Evolutionary conservation across 2,888 invertebrate genomes (phyloP), one percentile per base, ranked within the genome.

Genomic region (Euzetes globulus): DNA sequence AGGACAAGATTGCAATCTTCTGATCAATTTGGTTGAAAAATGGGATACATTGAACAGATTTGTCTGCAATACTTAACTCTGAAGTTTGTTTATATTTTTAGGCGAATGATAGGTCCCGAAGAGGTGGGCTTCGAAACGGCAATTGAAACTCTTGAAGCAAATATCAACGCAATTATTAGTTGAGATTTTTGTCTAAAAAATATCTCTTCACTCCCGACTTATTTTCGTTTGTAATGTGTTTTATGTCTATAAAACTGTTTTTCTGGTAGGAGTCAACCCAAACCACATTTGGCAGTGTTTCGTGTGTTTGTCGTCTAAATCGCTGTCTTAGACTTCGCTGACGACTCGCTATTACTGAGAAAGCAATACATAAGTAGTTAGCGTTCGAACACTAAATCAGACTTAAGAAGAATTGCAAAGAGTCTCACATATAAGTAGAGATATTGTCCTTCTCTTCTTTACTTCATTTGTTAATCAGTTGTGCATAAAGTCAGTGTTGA

Each of bases 231-330:
- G 25, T 27, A 22, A 58, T 22, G 22, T 58, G 22, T 58, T 19
- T 58, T 25, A 17, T 58, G 58, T 58, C 25, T 58, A 19, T 52
- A 19, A 52, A 52, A n/a, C 52, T 7, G 52, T 58, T 33, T 65
- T 33, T 29, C 2, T 9, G 37, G 65, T 65, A 37, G 65, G 65
- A 33, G 65, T 65, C 17, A 37, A 37, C 65, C 37, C 17, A 19
- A 65, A 65, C 65, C 65, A 65, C 37, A 65, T 65, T 65, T 65
- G 65, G 65, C 65, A 65, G 29, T 37, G 65, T 37, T 65, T 37
- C n/a, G 15, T 6, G n/a, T 37, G 19, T 65, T 65, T 27, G 58
- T 29, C 33, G n/a, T 17, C 37, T 22, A 4, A 55, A 17, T 22
- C 19, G 13, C 29, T 58, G 58, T 22, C 13, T n/a, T 11, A 22